These are phyloP conservation scores for Athene cunicularia DNA, from an alignment of 2,113 vertebrate species.

Conservation along the genomic window DNA sequence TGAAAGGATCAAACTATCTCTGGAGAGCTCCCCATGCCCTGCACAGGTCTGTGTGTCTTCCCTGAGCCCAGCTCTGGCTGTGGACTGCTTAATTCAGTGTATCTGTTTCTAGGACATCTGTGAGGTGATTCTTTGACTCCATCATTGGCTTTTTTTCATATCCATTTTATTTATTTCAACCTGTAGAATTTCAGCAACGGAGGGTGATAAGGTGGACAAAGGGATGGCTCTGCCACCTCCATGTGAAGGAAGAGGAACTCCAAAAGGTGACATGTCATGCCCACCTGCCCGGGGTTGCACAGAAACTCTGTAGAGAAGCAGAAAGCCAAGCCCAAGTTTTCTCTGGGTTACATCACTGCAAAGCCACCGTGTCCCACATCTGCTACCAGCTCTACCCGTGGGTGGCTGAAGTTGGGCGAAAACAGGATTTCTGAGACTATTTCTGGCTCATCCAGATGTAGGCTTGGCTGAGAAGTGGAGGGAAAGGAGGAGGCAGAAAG, in stretches of 20 bases:
- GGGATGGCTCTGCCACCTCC: background rate
- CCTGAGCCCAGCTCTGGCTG: rapidly evolving
- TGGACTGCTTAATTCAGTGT: background rate
- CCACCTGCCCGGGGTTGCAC: background rate
- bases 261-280: background rate
- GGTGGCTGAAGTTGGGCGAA: background rate
- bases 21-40: background rate
- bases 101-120: background rate
- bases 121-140: background rate
- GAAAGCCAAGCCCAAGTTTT: background rate
- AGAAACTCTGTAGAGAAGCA: background rate
- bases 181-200: background rate
- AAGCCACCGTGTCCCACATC: background rate
- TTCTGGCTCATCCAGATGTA: background rate
- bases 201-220: background rate
- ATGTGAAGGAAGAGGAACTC: background rate
- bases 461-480: background rate
- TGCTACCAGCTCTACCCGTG: background rate
- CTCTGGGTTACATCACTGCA: background rate
- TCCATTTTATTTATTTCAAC: background rate
- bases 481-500: background rate
- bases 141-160: background rate
- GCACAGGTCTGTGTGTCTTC: rapidly evolving
- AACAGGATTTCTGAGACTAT: background rate
- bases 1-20: background rate